Evolutionary conservation across 2,113 vertebrate species (phyloP), one percentile per base, ranked within the genome.

Genomic region (Acrocephalus kingi): DNA sequence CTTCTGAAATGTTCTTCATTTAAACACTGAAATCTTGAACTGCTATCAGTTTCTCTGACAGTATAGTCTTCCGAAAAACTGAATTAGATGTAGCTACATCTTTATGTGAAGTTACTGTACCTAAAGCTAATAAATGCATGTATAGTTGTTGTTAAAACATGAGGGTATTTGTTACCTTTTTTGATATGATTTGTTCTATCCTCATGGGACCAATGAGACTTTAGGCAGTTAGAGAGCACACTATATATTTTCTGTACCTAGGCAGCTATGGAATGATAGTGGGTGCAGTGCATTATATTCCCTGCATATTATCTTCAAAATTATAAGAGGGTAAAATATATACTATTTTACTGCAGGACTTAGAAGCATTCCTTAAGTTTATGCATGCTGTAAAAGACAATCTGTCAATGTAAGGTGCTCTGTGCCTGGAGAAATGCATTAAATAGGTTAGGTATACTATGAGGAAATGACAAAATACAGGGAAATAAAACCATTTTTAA

Each of bases 1-100:
- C 63, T 96, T 94, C 90, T 94, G 93, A 97, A 94, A 76, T 96
- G 80, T 94, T 96, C 91, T 93, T 95, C 61, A 77, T 96, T 97
- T 97, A 96, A 97, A 93, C 69, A 86, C 84, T 86, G 94, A 84
- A 90, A 94, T 93, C 96, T 89, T 95, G 83, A 96, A 91, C 94
- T 96, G 58, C 77, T 93, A 13, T 94, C 51, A 83, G 71, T 90
- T 95, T 96, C 93, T 94, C 72, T 97, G 91, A 80, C 76, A 91
- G 69, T 81, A 48, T 62, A 91, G 69, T 84, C 87, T 97, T 96
- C 93, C 59, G 52, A 89, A 90, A 84, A 12, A 86, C 45, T 82
- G 81, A 85, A 91, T 82, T 71, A 48, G 52, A 31, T 92, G 48
- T 91, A 90, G 43, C 66, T 94, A 55, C 86, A 81, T 84, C 11